Conservation (phyloP, 1,140 invertebrate genomes). For the Apis cerana region DNA sequence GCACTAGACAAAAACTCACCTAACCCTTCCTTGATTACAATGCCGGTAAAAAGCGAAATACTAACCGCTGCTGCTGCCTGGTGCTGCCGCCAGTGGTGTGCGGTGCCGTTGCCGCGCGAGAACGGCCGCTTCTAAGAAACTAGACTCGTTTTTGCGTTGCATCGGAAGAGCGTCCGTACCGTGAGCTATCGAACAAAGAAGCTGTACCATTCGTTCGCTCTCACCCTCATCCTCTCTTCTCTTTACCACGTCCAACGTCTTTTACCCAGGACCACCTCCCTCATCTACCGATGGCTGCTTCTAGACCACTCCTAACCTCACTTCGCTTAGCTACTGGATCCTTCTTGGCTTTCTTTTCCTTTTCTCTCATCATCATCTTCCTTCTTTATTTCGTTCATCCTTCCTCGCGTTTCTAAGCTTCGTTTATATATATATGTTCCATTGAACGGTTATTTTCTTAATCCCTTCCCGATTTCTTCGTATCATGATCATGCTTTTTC, state of each 20-base stretch:
- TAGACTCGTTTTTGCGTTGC: constrained; percentile 80
- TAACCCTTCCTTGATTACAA: constrained; percentile 83
- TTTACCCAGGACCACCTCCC: constrained; percentile 28
- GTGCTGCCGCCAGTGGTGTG: constrained; percentile 19
- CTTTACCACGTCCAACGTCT: constrained; percentile 24
- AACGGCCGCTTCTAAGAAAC: constrained; percentile 79
- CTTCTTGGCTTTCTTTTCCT: neutral
- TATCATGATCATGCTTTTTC: neutral
- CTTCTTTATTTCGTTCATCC: constrained; percentile 1
- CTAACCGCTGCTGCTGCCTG: constrained; percentile 76
- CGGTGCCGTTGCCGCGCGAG: constrained; percentile 52
- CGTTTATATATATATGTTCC: neutral
- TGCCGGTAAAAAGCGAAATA: constrained; percentile 82
- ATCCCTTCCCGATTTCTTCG: neutral
- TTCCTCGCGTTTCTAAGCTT: neutral
- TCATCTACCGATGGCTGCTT: constrained; percentile 9
- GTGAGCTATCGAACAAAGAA: constrained; percentile 79
- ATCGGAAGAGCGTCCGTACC: constrained; percentile 62
- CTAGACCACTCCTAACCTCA: neutral
- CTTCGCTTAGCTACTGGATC: neutral
- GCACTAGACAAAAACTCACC: constrained; percentile 79
- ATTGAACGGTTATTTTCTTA: neutral
- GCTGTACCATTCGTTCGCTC: constrained; percentile 54
- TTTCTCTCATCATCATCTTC: neutral
- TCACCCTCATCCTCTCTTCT: constrained; percentile 16